Percentiles rank a stretch among this genome's conserved stretches.
phyloP scores from a whole-genome alignment of 1,140 invertebrate genomes.

The Euglossa dilemma region DNA sequence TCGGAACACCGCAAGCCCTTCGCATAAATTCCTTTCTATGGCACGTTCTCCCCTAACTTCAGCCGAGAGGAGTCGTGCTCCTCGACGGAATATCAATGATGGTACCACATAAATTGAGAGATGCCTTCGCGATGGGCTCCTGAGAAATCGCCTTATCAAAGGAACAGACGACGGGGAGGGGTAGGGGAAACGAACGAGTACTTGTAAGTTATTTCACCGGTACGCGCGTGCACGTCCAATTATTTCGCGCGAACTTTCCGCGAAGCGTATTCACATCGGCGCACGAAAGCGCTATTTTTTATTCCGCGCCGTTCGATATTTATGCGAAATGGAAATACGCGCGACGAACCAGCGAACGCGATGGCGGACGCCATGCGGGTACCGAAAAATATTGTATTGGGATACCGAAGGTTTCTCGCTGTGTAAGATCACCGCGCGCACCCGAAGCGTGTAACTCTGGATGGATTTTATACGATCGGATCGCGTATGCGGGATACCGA shows the following conservation, averaged over 20 bases:
- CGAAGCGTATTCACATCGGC: background rate
- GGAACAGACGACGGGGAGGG: background rate
- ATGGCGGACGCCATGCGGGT: conserved; percentile 21
- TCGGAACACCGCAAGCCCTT: conserved; percentile 62
- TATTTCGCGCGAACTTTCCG: conserved; percentile 4
- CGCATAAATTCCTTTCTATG: conserved; percentile 60
- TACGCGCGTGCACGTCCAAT: conserved; percentile 8
- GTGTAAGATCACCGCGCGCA: background rate
- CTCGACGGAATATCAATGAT: conserved; percentile 55
- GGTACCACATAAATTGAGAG: conserved; percentile 53
- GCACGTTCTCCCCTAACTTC: conserved; percentile 40
- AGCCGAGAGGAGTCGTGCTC: conserved; percentile 34
- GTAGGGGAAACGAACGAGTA: background rate
- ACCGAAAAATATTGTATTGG: conserved; percentile 21
- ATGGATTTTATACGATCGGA: conserved; percentile 1
- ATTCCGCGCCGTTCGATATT: background rate
- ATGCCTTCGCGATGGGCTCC: conserved; percentile 37
- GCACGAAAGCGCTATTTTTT: conserved; percentile 9
- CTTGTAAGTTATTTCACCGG: conserved; percentile 26
- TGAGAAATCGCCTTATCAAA: conserved; percentile 30
- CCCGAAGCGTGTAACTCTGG: background rate
- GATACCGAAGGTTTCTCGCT: background rate
- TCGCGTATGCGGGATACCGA: background rate
- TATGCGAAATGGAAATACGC: conserved; percentile 30
- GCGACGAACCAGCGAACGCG: background rate